Percentiles rank a stretch among this genome's conserved stretches.
phyloP scores from a whole-genome alignment of 2,888 invertebrate species.

The Apeira syringaria region DNA sequence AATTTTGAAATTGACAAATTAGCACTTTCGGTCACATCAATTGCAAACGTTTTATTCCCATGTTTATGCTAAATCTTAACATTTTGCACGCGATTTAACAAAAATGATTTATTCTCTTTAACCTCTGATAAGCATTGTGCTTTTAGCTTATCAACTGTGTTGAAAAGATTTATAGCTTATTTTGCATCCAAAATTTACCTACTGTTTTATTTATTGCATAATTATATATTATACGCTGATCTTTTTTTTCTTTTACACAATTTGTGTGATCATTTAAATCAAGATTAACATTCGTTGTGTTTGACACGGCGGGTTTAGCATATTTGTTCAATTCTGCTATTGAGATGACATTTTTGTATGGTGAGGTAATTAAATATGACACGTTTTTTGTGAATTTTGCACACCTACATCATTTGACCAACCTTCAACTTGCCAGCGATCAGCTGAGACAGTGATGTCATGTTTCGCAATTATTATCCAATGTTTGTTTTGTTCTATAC shows the following conservation, averaged over 20 bases:
- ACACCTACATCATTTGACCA: slow-evolving; percentile 64
- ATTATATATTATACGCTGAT: slow-evolving; percentile 28
- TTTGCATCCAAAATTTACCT: slow-evolving; percentile 28
- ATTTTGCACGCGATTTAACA: slow-evolving; percentile 32
- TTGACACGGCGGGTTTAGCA: slow-evolving; percentile 19
- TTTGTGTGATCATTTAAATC: slow-evolving; percentile 27
- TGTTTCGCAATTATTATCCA: slow-evolving; percentile 43
- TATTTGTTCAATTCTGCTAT: slow-evolving; percentile 16
- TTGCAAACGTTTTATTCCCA: slow-evolving; percentile 53
- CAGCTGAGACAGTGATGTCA: slow-evolving; percentile 77
- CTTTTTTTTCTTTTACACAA: slow-evolving; percentile 16
- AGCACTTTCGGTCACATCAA: slow-evolving; percentile 62
- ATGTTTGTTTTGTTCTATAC: slow-evolving; percentile 49
- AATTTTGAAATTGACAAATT: slow-evolving; percentile 62
- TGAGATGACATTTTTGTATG: slow-evolving; percentile 24
- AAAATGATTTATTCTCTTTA: slow-evolving; percentile 39
- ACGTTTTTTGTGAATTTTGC: slow-evolving; percentile 34
- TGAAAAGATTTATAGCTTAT: slow-evolving; percentile 44
- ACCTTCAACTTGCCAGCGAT: slow-evolving; percentile 67
- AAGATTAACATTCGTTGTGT: slow-evolving; percentile 18
- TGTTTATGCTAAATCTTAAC: slow-evolving; percentile 46
- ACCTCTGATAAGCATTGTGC: slow-evolving; percentile 40
- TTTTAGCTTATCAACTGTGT: slow-evolving; percentile 45
- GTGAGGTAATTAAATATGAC: slow-evolving; percentile 47
- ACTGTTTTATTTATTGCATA: slow-evolving; percentile 47